Conservation (phyloP, 2,797 vertebrate genomes). For the Poliocrania exsul region DNA sequence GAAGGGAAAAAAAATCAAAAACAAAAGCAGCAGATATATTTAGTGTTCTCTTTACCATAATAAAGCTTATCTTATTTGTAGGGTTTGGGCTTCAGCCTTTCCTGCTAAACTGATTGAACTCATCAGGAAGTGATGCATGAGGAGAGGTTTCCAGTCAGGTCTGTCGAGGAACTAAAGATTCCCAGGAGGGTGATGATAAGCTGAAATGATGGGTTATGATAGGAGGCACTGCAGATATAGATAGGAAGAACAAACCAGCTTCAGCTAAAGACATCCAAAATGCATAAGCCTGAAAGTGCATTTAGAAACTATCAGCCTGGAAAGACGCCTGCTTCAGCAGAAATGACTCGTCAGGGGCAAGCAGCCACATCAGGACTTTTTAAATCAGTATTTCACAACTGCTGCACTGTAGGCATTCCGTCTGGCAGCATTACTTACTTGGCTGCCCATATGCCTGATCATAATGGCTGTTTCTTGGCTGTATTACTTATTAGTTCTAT, state of each 20-base stretch:
- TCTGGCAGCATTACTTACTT: background rate
- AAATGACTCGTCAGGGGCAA: background rate
- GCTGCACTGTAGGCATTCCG: constrained; percentile 1
- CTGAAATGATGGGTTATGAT: background rate
- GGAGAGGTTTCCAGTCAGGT: background rate
- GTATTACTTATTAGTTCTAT: background rate
- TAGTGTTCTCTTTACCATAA: background rate
- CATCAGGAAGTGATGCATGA: background rate
- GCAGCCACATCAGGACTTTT: background rate
- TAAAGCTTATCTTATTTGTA: background rate
- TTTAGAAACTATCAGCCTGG: background rate
- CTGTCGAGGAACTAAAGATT: constrained; percentile 5
- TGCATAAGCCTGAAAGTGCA: background rate
- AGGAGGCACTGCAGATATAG: background rate
- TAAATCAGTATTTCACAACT: constrained; percentile 23
- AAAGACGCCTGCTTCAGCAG: constrained; percentile 17
- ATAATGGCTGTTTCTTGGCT: background rate
- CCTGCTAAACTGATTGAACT: background rate
- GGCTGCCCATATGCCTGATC: background rate
- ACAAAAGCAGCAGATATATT: background rate
- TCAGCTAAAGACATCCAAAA: background rate
- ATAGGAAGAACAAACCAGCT: constrained; percentile 6
- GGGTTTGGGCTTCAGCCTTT: constrained; percentile 6
- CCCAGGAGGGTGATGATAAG: background rate
- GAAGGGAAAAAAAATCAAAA: background rate